Percentiles rank a stretch among this genome's conserved stretches.
Conservation (phyloP, 2,797 vertebrate genomes). For the Alauda arvensis region DNA sequence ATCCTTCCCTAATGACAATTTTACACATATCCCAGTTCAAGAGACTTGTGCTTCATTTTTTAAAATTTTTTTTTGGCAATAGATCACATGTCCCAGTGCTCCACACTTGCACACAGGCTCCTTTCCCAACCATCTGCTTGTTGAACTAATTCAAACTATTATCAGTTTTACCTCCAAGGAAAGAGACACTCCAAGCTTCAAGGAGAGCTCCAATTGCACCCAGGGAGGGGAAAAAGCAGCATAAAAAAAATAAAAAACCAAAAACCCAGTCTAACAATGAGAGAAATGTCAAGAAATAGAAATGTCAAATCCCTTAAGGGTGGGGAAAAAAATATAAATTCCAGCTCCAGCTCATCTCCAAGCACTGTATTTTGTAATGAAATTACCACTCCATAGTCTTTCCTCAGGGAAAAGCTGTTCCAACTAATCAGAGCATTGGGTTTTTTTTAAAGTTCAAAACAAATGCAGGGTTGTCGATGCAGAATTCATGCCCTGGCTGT, state of each 20-base stretch:
- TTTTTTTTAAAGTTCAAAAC: conserved; percentile 60
- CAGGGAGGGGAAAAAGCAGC: neutral
- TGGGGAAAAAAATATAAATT: neutral
- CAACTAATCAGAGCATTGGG: conserved; percentile 52
- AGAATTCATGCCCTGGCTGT: neutral
- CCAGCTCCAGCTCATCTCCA: conserved; percentile 36
- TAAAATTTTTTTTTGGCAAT: neutral
- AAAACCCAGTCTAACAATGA: conserved; percentile 23
- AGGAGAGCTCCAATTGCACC: conserved; percentile 39
- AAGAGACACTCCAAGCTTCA: conserved; percentile 35
- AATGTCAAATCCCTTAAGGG: conserved; percentile 65
- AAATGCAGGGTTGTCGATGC: conserved; percentile 32
- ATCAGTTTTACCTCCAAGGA: conserved; percentile 42
- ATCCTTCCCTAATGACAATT: neutral
- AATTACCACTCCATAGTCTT: conserved; percentile 45
- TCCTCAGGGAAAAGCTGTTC: conserved; percentile 27
- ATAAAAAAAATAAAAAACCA: conserved; percentile 29
- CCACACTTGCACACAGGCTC: neutral
- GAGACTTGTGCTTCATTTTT: neutral
- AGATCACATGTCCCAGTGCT: neutral
- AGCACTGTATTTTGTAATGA: conserved; percentile 43
- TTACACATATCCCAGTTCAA: neutral
- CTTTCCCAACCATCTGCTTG: conserved; percentile 44
- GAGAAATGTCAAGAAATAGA: conserved; percentile 65
- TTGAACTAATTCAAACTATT: conserved; percentile 52